These are phyloP conservation scores for Eulemur albifrons DNA, from an alignment of 2,797 vertebrate genomes.

Conservation along the genomic window DNA sequence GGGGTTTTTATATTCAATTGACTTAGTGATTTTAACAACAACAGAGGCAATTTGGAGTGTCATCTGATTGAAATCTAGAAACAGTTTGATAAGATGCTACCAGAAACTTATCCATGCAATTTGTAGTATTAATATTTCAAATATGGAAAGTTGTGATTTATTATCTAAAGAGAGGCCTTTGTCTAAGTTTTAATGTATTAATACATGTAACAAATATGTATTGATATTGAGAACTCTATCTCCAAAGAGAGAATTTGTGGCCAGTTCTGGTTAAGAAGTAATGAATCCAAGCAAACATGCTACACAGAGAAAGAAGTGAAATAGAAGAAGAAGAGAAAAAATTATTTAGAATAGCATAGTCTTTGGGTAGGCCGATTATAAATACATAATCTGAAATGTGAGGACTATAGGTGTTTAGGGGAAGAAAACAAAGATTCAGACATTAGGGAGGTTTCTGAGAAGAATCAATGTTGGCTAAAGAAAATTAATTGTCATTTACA, in stretches of 20 bases:
- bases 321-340: background rate
- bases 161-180: background rate
- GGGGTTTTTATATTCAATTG: background rate
- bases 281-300: background rate
- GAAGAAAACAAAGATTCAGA: background rate
- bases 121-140: background rate
- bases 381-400: background rate
- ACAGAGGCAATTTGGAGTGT: background rate
- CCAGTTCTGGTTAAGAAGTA: background rate
- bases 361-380: background rate
- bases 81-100: background rate
- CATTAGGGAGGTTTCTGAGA: background rate
- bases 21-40: background rate
- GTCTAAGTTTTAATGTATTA: background rate
- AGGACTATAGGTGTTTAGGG: background rate
- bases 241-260: background rate
- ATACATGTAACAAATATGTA: background rate
- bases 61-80: background rate
- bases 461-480: background rate
- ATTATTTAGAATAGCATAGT: background rate
- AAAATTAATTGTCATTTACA: background rate
- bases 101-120: background rate
- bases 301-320: background rate
- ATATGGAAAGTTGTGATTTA: background rate
- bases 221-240: background rate